Evolutionary conservation across 1,140 invertebrate species (phyloP).

Genomic region (Diuraphis noxia): DNA sequence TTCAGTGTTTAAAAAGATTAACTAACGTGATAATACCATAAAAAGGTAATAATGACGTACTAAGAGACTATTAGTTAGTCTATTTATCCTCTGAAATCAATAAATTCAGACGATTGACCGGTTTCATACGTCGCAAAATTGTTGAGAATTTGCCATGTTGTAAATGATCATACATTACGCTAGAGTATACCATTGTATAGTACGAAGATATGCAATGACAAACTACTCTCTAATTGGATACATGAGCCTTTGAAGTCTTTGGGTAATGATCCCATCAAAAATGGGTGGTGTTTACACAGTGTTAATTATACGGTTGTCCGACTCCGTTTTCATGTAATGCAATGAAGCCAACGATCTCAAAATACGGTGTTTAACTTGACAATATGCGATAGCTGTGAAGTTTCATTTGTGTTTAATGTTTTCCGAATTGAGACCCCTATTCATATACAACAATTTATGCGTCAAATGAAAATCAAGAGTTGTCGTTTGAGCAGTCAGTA

Average conservation of each 20-base stretch:
- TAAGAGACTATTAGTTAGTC: not conserved
- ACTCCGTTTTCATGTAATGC: not conserved
- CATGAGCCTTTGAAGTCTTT: slow-evolving; percentile 35
- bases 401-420: not conserved
- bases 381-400: not conserved
- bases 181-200: not conserved
- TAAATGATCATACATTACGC: not conserved
- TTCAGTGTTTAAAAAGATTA: not conserved
- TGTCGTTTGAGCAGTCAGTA: too few species aligned
- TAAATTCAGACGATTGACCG: not conserved
- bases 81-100: not conserved
- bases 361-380: not conserved
- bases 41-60: not conserved
- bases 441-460: not conserved
- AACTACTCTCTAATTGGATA: slow-evolving; percentile 23
- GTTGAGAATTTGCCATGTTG: not conserved
- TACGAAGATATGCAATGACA: not conserved
- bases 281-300: not conserved
- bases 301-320: slow-evolving; percentile 25
- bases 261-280: not conserved
- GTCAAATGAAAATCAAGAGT: not conserved
- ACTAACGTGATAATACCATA: not conserved
- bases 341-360: too few species aligned
- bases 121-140: not conserved
- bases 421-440: not conserved